Evolutionary conservation across 1,140 invertebrate genomes (phyloP), one percentile per base, ranked within the genome.

Genomic region (Eulimnadia texana): DNA sequence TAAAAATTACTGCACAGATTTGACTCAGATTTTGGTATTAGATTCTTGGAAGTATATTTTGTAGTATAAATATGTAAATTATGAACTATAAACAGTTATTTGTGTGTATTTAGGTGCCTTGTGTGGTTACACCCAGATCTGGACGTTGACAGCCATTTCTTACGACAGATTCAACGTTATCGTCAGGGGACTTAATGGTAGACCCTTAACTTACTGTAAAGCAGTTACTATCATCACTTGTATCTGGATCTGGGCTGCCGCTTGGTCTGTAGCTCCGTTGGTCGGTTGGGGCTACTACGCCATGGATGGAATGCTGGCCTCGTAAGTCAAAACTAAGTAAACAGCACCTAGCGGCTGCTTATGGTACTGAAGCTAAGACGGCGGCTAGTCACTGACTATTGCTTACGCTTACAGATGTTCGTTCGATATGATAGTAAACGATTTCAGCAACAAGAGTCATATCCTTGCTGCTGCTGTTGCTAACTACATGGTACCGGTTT

Each of bases 401-500:
- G n/a, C n/a, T n/a, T n/a, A n/a, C n/a, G n/a, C n/a, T n/a, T n/a
- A n/a, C n/a, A n/a, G 61, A 16, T 60, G 58, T 27, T 60, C 58
- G 16, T 60, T 60, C 23, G 58, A 60, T 24, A 23, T 24, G 11
- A 20, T 60, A 6, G 51, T 49, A 13, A 13, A 22, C 13, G 16
- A 33, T 20, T 23, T 25, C 10, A 60, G 51, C 58, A 60, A 60
- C 24, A 60, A 47, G 24, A 22, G 42, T 6, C 58, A 87, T 71
- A 79, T 87, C 64, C 64, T 87, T 9, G 74, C 81, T 2, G 87
- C 87, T 67, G 77, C 77, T 13, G 63, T 82, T 19, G 85, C 83
- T 64, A 80, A 82, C 3, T 88, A 87, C 68, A 84, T 82, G 62
- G 42, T 79, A 3, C 88, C 88, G 1, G 68, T 91, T 3, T 76